Evolutionary conservation across 1,140 invertebrate genomes (phyloP).

Genomic region (Drosophila pachea): DNA sequence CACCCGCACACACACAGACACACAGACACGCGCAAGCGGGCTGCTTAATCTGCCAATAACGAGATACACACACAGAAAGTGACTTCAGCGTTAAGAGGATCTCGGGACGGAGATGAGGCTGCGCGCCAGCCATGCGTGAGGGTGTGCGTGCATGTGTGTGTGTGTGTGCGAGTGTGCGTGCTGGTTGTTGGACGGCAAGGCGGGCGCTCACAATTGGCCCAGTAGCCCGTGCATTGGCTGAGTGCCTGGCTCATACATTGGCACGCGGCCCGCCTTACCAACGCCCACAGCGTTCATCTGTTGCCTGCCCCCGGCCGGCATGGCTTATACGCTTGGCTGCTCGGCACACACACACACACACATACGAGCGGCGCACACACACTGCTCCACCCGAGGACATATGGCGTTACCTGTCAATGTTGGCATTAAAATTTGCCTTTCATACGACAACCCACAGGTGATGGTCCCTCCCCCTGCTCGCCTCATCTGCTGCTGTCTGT

Average conservation of each 20-base stretch:
- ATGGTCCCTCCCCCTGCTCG: background rate
- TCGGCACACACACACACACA: slow-evolving; percentile 20
- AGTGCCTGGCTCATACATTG: slow-evolving; percentile 65
- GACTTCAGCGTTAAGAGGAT: background rate
- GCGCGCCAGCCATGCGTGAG: background rate
- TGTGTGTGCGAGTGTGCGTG: background rate
- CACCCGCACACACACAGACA: slow-evolving; percentile 37
- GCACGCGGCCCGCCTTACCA: slow-evolving; percentile 24
- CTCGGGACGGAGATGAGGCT: background rate
- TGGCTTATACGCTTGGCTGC: slow-evolving; percentile 69
- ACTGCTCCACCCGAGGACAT: slow-evolving; percentile 22
- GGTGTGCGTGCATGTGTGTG: background rate
- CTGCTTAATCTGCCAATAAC: slow-evolving; percentile 19
- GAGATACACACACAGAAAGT: slow-evolving; percentile 12
- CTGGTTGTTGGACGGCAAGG: background rate
- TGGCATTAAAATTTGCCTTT: slow-evolving; percentile 76
- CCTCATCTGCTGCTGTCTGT: no score
- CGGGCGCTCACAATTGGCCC: slow-evolving; percentile 53
- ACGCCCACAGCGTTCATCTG: background rate
- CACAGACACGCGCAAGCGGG: slow-evolving; percentile 11
- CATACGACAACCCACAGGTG: slow-evolving; percentile 47
- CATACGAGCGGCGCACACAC: slow-evolving; percentile 10
- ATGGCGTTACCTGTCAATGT: slow-evolving; percentile 65
- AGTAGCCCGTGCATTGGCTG: slow-evolving; percentile 59
- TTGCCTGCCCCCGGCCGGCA: background rate